Conservation (phyloP, 2,888 invertebrate genomes). For the Seira sanloemensis region DNA sequence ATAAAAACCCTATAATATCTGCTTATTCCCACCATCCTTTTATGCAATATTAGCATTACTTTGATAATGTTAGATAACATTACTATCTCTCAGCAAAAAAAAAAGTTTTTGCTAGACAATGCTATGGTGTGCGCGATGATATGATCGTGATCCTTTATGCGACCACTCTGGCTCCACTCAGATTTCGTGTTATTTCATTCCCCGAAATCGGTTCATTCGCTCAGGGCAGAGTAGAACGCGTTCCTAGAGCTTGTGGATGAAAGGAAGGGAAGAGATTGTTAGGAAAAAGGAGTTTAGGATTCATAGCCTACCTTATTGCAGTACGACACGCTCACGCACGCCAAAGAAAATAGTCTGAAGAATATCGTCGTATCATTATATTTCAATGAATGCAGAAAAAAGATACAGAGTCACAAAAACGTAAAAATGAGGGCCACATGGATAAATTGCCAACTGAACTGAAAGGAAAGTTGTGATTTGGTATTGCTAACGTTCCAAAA, state of each 20-base stretch:
- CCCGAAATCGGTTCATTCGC: no score
- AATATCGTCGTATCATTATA: no score
- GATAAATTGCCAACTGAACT: slow-evolving; percentile 17
- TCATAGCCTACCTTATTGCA: neutral
- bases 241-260: no score
- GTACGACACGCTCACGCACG: neutral
- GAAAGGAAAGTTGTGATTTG: slow-evolving; percentile 10
- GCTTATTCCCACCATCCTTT: no score
- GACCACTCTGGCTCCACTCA: neutral
- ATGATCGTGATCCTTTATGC: neutral
- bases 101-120: neutral
- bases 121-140: neutral
- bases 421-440: slow-evolving; percentile 46
- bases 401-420: neutral
- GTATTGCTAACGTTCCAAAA: slow-evolving; percentile 11
- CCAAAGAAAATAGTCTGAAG: neutral
- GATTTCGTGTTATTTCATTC: neutral
- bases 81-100: no score
- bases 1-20: no score
- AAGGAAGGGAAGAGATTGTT: no score
- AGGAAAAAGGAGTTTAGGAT: neutral
- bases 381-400: neutral
- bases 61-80: no score
- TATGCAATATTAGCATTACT: no score
- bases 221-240: no score